Evolutionary conservation across 1,140 invertebrate species (phyloP), one percentile per base, ranked within the genome.

Genomic region (Neuroterus valhalla): DNA sequence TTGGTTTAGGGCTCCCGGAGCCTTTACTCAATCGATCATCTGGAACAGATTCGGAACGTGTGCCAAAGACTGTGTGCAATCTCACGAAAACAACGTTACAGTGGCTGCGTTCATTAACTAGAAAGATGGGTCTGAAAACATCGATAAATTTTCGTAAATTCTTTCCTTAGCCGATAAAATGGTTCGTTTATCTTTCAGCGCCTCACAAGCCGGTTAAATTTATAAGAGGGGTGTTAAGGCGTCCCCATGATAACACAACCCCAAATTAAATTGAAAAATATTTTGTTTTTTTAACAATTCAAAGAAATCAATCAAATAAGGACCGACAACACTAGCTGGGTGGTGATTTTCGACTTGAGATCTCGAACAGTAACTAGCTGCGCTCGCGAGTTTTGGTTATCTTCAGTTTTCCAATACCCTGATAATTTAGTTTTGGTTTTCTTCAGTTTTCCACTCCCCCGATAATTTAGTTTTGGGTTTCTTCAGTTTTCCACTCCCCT

Each of bases 81-180:
- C 55, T 31, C 23, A 23, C 21, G 11, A 62, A 15, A 62, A 62
- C 23, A 14, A 48, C 3, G 6, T 52, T 52, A 52, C 50, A 52
- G 50, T 10, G 19, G 50, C 12, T 38, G 23, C 55, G 15, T 62
- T 62, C 52, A 62, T 62, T 23, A 12, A 55, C 46, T 26, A 23
- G 21, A 55, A 19, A 5, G 52, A 55, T 14, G 52, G 21, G 11
- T 26, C 21, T 21, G 52, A 55, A 55, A 55, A 55, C 23, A 55
- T 55, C 52, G 10, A 55, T 55, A 55, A 55, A 55, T 55, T 55
- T 55, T 55, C 23, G 52, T 5, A 55, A 55, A 31, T 55, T 55
- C 21, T 19, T 52, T 52, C 21, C 12, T 52, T 14, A 23, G 21
- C 6, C 11, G 19, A 3, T 48, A 6, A 48, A 48, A 48, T 19